Evolutionary conservation across 1,140 invertebrate species (phyloP).

Genomic region (Drosophila watanabei): DNA sequence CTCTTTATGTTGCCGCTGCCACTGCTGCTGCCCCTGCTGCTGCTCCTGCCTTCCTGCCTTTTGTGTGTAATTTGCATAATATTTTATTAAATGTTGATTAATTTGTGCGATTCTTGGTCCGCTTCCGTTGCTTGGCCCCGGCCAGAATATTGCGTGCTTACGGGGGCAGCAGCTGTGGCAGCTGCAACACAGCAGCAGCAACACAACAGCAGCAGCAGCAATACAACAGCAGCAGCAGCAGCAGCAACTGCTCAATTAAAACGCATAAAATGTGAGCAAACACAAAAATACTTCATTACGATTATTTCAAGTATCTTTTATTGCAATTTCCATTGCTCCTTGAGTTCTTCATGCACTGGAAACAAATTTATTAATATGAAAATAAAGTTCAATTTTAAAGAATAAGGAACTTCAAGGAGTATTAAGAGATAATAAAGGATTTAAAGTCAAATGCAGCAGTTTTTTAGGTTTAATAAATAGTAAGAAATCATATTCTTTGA

Average conservation of each 20-base stretch:
- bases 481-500: background rate
- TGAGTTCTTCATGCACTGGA: background rate
- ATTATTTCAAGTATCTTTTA: slow-evolving; percentile 53
- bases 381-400: background rate
- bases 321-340: slow-evolving; percentile 35
- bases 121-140: slow-evolving; percentile 31
- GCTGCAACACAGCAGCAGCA: slow-evolving; percentile 38
- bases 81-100: slow-evolving; percentile 83
- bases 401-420: background rate
- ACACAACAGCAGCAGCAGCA: slow-evolving; percentile 40
- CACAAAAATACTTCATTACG: slow-evolving; percentile 52
- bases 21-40: slow-evolving; percentile 13
- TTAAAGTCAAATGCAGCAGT: background rate
- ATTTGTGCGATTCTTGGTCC: slow-evolving; percentile 61
- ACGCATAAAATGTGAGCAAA: slow-evolving; percentile 66
- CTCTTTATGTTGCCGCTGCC: slow-evolving; percentile 19
- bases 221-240: slow-evolving; percentile 50
- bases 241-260: slow-evolving; percentile 64
- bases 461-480: background rate
- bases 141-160: slow-evolving; percentile 63
- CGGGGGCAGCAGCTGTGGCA: slow-evolving; percentile 66
- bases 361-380: too few species aligned
- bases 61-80: slow-evolving; percentile 69
- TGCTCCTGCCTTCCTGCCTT: slow-evolving; percentile 33
- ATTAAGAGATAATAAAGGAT: background rate